Evolutionary conservation across 2,888 invertebrate species (phyloP).

Genomic region (Apodemia mormo): DNA sequence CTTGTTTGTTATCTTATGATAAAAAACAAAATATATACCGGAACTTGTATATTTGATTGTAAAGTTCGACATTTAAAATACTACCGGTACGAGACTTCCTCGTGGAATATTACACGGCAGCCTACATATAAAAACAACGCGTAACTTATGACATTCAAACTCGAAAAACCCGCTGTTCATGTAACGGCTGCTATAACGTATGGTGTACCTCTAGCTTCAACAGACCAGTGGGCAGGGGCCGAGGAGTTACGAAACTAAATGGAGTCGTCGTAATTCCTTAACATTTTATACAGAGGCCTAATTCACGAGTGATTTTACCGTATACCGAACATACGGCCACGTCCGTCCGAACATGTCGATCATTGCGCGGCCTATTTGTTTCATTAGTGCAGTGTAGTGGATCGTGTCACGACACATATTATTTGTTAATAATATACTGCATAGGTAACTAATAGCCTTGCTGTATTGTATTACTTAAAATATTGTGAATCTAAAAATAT

Average conservation of each 20-base stretch:
- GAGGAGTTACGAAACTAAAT: background rate
- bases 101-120: background rate
- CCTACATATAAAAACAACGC: background rate
- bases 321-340: no score
- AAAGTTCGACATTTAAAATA: constrained; percentile 1
- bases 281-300: no score
- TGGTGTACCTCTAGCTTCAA: background rate
- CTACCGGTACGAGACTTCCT: background rate
- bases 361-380: no score
- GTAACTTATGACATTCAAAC: background rate
- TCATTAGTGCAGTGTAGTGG: no score
- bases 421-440: no score
- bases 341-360: no score
- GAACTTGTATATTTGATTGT: background rate
- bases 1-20: no score
- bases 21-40: background rate
- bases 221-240: background rate
- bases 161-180: constrained; percentile 23
- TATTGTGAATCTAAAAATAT: no score
- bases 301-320: no score
- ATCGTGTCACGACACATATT: no score
- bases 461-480: no score
- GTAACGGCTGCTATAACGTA: constrained; percentile 28
- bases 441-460: no score
- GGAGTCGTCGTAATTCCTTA: background rate